Base-by-base conservation (phyloP, 1,140 invertebrate species). In the Latrodectus geometricus region DNA sequence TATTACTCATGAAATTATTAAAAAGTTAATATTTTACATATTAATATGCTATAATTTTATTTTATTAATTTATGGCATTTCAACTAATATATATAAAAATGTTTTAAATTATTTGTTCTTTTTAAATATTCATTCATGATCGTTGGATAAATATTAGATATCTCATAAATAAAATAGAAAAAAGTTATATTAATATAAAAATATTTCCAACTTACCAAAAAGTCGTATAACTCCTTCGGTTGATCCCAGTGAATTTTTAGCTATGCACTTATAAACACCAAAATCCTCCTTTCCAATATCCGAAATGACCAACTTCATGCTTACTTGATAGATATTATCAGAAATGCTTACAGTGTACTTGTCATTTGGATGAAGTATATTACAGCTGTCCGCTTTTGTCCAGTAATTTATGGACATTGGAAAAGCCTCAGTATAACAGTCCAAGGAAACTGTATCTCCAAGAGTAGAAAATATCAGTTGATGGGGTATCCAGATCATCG, bases 171-270 rank as follows among this genome's bases (percentile, higher is more conserved):
- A 35, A 35, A 70, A 70, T 17, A 0, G 20, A 11, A 70, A 70
- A 70, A 23, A n/a, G 0, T 21, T 21, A 70, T 70, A 70, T 21
- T 12, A 70, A 70, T 14, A 70, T 11, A 35, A 23, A 69, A 69
- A 11, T 4, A 65, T 11, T n/a, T n/a, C n/a, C 8, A 77, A 85
- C 95, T 96, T 93, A 97, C 96, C 95, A 91, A 97, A 97, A 69
- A 97, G 92, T 89, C 95, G 94, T 90, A 98, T 97, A 68, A 94
- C 95, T 70, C 96, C 96, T 90, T 97, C 96, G 9, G 96, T 97
- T 91, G 97, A 96, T 85, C 97, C 97, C 3, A 98, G 92, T 4
- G 96, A 96, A 92, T 98, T 99, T 89, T 97, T 96, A 8, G 96
- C 96, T 69, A 97, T 95, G 90, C 97, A 99, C 89, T 95, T 93